Evolutionary conservation across 2,888 invertebrate genomes (phyloP).

Genomic region (Epistrophe grossulariae): DNA sequence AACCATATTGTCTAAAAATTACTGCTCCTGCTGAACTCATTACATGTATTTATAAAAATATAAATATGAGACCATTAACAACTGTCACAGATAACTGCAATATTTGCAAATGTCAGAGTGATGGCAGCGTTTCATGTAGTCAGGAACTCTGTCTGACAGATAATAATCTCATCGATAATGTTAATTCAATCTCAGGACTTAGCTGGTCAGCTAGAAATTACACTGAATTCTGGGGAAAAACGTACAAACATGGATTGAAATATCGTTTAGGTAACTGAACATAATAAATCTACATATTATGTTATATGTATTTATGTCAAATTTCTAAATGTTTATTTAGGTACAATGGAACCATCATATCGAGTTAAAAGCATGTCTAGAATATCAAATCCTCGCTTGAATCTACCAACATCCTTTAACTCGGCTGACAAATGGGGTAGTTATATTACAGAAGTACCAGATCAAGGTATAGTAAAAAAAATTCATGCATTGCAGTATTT

Average conservation of each 20-base stretch:
- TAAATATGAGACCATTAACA: constrained; percentile 85
- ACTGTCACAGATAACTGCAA: constrained; percentile 88
- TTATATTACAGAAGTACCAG: constrained; percentile 88
- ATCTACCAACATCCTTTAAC: constrained; percentile 90
- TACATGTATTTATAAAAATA: constrained; percentile 85
- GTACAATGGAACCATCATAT: constrained; percentile 82
- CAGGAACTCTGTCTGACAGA: constrained; percentile 90
- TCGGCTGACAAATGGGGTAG: constrained; percentile 90
- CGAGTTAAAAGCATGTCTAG: constrained; percentile 83
- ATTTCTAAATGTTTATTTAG: constrained; percentile 30
- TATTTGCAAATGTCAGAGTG: constrained; percentile 86
- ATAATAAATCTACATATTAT: background rate
- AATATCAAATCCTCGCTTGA: constrained; percentile 79
- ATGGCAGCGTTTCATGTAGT: constrained; percentile 86
- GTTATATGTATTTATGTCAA: background rate
- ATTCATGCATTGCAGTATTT: background rate
- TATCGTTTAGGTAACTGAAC: constrained; percentile 88
- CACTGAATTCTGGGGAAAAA: constrained; percentile 92
- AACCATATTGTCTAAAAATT: constrained; percentile 88
- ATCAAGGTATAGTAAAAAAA: constrained; percentile 87
- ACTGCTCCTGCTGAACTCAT: constrained; percentile 77
- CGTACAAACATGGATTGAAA: constrained; percentile 91
- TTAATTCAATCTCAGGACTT: constrained; percentile 86
- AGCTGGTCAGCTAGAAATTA: constrained; percentile 94
- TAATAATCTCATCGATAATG: constrained; percentile 87